These are phyloP conservation scores for Aspidiotus destructor DNA, from an alignment of 2,888 invertebrate species.

Conservation along the genomic window DNA sequence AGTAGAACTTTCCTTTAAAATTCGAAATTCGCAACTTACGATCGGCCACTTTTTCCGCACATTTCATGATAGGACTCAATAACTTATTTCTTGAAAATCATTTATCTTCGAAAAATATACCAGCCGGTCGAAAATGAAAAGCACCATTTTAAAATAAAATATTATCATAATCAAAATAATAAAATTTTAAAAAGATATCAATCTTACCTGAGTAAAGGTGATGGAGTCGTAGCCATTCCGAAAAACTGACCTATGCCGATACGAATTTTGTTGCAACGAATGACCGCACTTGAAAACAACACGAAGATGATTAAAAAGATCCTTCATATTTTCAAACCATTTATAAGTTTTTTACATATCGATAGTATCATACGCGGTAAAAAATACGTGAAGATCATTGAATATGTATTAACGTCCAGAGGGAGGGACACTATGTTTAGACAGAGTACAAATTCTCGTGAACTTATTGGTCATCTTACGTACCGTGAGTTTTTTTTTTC, in stretches of 20 bases:
- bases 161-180: not conserved
- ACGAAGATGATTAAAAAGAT: too few relatives aligned
- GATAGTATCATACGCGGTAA: too few relatives aligned
- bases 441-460: too few relatives aligned
- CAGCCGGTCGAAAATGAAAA: not conserved
- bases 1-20: too few relatives aligned
- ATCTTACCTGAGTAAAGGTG: conserved; percentile 16
- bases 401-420: conserved; percentile 20
- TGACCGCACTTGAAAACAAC: not conserved
- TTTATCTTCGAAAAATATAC: not conserved
- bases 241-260: conserved; percentile 30
- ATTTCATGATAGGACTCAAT: too few relatives aligned
- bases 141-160: not conserved
- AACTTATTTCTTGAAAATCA: too few relatives aligned
- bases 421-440: not conserved
- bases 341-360: too few relatives aligned
- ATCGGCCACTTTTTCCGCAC: too few relatives aligned
- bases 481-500: not conserved
- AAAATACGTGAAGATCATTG: conserved; percentile 21
- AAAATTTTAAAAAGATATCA: not conserved
- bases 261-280: conserved; percentile 28
- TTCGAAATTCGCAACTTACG: too few relatives aligned
- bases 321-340: too few relatives aligned
- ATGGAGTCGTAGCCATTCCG: conserved; percentile 17
- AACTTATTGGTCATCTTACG: not conserved